Evolutionary conservation across 2,113 vertebrate genomes (phyloP).

Genomic region (Scalopus aquaticus): DNA sequence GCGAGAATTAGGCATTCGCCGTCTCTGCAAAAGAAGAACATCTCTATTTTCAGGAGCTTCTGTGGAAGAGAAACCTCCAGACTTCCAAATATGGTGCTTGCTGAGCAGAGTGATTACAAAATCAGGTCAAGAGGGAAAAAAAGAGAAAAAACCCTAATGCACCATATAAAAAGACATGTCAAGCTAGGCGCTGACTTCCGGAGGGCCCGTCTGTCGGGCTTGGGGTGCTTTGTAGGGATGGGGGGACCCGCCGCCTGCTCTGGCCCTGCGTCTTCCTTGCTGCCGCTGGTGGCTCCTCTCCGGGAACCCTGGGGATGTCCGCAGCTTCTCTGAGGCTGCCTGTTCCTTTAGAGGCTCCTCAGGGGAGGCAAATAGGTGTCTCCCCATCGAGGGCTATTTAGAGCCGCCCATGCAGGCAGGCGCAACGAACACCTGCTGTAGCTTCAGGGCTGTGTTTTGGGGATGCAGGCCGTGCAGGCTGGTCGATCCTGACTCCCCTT

Average conservation of each 20-base stretch:
- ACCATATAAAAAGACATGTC: conserved; percentile 59
- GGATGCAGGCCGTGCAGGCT: not conserved
- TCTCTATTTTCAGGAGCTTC: conserved; percentile 74
- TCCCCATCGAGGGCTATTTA: not conserved
- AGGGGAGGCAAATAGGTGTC: not conserved
- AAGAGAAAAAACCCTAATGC: conserved; percentile 3
- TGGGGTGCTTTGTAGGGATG: not conserved
- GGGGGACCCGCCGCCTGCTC: not conserved
- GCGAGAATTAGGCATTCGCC: conserved; percentile 68
- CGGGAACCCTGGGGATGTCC: not conserved
- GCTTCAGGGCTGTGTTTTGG: not conserved
- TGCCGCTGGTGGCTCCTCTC: not conserved
- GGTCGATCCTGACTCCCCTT: conserved; percentile 17
- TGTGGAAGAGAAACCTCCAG: conserved; percentile 62
- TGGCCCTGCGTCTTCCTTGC: not conserved
- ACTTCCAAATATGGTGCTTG: conserved; percentile 66
- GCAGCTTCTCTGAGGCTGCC: not conserved
- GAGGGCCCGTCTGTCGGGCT: not conserved
- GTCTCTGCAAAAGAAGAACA: conserved; percentile 68
- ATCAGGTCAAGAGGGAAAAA: conserved; percentile 70
- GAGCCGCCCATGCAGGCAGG: too few species aligned
- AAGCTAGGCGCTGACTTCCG: not conserved
- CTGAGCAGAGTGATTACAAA: conserved; percentile 71
- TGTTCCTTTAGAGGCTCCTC: not conserved
- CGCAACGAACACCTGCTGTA: not conserved